Evolutionary conservation across 2,113 vertebrate genomes (phyloP).

Genomic region (Seriola aureovittata): DNA sequence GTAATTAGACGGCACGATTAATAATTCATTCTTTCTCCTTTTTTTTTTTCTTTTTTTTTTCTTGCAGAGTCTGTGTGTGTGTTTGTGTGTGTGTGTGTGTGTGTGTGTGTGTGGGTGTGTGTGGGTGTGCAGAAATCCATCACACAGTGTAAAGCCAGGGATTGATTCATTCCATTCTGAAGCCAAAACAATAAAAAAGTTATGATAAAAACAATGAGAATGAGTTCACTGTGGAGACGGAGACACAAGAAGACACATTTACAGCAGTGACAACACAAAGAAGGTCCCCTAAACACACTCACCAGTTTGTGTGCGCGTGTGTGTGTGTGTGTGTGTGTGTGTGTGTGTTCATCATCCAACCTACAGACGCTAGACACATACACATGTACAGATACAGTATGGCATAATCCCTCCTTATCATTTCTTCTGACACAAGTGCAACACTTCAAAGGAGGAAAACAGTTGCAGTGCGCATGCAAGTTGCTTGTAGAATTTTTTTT

Average conservation of each 20-base stretch:
- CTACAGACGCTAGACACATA: not conserved
- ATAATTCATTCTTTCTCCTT: conserved; percentile 77
- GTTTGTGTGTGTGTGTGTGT: conserved; percentile 23
- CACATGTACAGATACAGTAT: not conserved
- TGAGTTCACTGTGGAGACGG: conserved; percentile 25
- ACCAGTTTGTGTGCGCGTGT: not conserved
- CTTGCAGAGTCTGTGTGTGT: conserved; percentile 30
- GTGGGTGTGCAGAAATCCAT: conserved; percentile 44
- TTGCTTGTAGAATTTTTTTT: not conserved
- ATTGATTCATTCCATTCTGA: conserved; percentile 46
- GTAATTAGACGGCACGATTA: conserved; percentile 82
- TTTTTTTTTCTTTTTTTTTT: too few relatives aligned
- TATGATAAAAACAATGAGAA: conserved; percentile 48
- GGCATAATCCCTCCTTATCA: not conserved
- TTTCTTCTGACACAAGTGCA: not conserved
- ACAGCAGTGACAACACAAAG: conserved; percentile 13
- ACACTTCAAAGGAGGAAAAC: not conserved
- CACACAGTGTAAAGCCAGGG: conserved; percentile 31
- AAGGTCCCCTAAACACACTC: not conserved
- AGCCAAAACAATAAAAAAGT: conserved; percentile 39
- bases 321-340: not conserved
- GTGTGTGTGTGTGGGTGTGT: conserved; percentile 18
- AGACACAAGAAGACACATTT: conserved; percentile 23
- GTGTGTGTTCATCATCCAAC: conserved; percentile 12
- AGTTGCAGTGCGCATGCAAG: not conserved